A percentile compares a stretch with the other conserved stretches of the same genome.
phyloP scores from a whole-genome alignment of 2,113 vertebrate species.

The Zosterops hypoxanthus region DNA sequence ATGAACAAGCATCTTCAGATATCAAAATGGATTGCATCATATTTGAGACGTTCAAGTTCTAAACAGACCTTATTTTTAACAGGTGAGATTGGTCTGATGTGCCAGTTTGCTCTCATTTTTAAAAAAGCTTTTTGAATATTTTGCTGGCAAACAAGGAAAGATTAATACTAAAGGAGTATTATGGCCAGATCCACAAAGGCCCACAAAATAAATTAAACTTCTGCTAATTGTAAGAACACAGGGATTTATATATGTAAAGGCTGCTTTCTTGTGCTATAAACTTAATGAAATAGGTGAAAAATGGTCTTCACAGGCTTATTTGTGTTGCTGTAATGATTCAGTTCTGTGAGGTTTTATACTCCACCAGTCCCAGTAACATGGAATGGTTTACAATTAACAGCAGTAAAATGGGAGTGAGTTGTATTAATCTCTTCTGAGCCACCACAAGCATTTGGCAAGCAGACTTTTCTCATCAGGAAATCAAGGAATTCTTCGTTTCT shows the following conservation, averaged over 20 bases:
- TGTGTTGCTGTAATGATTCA: not conserved
- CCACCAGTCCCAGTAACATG: not conserved
- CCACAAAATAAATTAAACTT: not conserved
- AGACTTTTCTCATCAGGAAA: not conserved
- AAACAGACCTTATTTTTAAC: not conserved
- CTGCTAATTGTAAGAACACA: not conserved
- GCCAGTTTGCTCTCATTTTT: not conserved
- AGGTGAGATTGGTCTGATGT: not conserved
- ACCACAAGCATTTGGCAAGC: fast-evolving
- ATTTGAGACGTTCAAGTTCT: not conserved
- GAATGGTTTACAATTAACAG: not conserved
- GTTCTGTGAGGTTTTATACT: not conserved
- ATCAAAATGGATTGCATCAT: not conserved
- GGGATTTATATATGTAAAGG: not conserved
- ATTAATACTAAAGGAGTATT: not conserved
- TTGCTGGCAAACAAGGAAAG: not conserved
- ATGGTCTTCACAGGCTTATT: not conserved
- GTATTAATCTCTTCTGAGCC: not conserved
- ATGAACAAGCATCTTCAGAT: not conserved
- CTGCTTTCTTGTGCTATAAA: not conserved
- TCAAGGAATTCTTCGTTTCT: not conserved
- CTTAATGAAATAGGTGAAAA: not conserved
- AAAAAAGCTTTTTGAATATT: not conserved
- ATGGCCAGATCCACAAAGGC: not conserved
- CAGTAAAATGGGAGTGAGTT: not conserved